A percentile compares a stretch with the other conserved stretches of the same genome.
These are phyloP conservation scores for Pomacea maculata DNA, from an alignment of 1,140 invertebrate genomes.

Conservation along the genomic window DNA sequence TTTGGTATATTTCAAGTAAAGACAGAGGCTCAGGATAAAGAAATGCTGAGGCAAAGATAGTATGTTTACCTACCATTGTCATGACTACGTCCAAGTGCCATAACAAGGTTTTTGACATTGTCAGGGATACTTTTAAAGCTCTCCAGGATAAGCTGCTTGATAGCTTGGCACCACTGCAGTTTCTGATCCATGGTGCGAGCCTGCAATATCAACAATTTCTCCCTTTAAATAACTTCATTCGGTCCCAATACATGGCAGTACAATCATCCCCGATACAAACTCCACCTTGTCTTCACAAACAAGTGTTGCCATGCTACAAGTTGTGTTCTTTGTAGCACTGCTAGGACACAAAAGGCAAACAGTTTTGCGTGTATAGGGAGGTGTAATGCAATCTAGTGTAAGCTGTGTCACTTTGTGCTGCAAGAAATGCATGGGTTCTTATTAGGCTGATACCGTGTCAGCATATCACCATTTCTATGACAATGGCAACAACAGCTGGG, in stretches of 20 bases:
- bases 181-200: slow-evolving; percentile 83
- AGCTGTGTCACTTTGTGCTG: too few relatives aligned
- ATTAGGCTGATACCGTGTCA: too few relatives aligned
- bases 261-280: not conserved
- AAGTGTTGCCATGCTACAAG: too few relatives aligned
- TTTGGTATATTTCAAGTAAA: not conserved
- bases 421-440: too few relatives aligned
- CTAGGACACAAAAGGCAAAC: too few relatives aligned
- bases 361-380: too few relatives aligned
- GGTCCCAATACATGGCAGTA: not conserved
- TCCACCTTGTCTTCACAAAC: too few relatives aligned
- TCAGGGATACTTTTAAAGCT: slow-evolving; percentile 94
- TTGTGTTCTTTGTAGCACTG: too few relatives aligned
- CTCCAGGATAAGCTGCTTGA: slow-evolving; percentile 92
- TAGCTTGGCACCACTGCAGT: slow-evolving; percentile 89
- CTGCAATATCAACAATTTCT: slow-evolving; percentile 69
- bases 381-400: too few relatives aligned
- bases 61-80: slow-evolving; percentile 49
- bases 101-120: slow-evolving; percentile 90
- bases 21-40: not conserved
- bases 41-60: too few relatives aligned
- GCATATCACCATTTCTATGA: too few relatives aligned
- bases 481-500: too few relatives aligned
- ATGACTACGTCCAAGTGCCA: slow-evolving; percentile 82
- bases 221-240: not conserved